Evolutionary conservation across 2,888 invertebrate species (phyloP).

Genomic region (Eurytoma adleriae): DNA sequence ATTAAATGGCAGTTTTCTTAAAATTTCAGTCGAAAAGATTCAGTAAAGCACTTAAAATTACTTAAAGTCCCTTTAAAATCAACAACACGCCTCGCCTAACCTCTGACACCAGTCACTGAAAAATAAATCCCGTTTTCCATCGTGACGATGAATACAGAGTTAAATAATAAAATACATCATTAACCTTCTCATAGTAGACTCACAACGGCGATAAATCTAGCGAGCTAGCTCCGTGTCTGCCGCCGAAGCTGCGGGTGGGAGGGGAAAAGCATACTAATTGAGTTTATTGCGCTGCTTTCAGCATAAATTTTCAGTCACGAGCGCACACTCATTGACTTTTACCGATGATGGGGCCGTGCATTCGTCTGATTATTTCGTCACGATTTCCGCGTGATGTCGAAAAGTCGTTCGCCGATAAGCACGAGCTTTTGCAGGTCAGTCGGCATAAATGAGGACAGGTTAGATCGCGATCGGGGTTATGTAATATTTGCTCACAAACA

Average conservation of each 20-base stretch:
- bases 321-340: background rate
- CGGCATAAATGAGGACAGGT: too few relatives aligned
- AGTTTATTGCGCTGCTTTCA: slow-evolving; percentile 21
- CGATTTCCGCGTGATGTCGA: too few relatives aligned
- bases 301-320: slow-evolving; percentile 27
- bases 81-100: too few relatives aligned
- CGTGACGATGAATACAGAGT: slow-evolving; percentile 13
- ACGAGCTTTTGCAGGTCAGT: too few relatives aligned
- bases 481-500: too few relatives aligned
- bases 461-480: too few relatives aligned
- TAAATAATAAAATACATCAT: background rate
- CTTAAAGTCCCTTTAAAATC: too few relatives aligned
- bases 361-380: background rate
- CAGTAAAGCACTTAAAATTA: too few relatives aligned
- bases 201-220: slow-evolving; percentile 32
- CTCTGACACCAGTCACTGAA: background rate
- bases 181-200: background rate
- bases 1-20: too few relatives aligned
- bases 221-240: background rate
- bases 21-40: too few relatives aligned
- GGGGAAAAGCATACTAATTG: slow-evolving; percentile 24
- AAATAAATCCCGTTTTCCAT: background rate
- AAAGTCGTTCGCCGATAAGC: too few relatives aligned
- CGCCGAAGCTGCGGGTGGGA: background rate
- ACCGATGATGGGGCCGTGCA: background rate